A percentile compares a stretch with the other conserved stretches of the same genome.
Conservation (phyloP, 2,113 vertebrate genomes). For the Charina bottae region DNA sequence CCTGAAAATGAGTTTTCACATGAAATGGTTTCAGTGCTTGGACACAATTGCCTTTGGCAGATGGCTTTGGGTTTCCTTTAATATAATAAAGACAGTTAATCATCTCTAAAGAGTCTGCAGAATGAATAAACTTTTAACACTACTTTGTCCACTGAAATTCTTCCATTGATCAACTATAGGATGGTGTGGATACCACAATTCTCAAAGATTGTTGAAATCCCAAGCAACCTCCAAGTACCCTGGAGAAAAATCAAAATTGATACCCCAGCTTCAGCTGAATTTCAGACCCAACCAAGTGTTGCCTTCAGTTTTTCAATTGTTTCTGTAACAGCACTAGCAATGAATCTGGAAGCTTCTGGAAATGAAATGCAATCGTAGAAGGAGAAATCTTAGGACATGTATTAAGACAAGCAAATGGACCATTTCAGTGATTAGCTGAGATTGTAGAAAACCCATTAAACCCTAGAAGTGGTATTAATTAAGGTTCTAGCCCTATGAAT, state of each 20-base stretch:
- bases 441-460: not conserved
- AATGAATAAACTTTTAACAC: constrained; percentile 86
- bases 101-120: constrained; percentile 88
- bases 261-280: constrained; percentile 44
- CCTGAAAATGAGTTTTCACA: constrained; percentile 98
- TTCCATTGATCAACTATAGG: constrained; percentile 76
- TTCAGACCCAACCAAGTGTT: not conserved
- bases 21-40: constrained; percentile 94
- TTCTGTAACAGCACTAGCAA: constrained; percentile 10
- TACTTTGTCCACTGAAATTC: constrained; percentile 76
- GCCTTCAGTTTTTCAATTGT: not conserved
- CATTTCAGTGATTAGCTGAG: constrained; percentile 3
- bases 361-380: not conserved
- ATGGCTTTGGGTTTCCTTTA: constrained; percentile 91
- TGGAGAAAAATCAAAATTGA: constrained; percentile 44
- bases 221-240: constrained; percentile 39
- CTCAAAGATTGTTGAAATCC: constrained; percentile 41
- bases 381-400: fast-evolving
- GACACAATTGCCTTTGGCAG: constrained; percentile 96
- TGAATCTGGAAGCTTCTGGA: constrained; percentile 18
- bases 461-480: not conserved
- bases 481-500: not conserved
- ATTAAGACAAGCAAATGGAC: not conserved
- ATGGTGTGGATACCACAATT: constrained; percentile 58
- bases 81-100: constrained; percentile 93